Evolutionary conservation across 1,140 invertebrate species (phyloP), one percentile per base, ranked within the genome.

Genomic region (Heliothis subflexa): DNA sequence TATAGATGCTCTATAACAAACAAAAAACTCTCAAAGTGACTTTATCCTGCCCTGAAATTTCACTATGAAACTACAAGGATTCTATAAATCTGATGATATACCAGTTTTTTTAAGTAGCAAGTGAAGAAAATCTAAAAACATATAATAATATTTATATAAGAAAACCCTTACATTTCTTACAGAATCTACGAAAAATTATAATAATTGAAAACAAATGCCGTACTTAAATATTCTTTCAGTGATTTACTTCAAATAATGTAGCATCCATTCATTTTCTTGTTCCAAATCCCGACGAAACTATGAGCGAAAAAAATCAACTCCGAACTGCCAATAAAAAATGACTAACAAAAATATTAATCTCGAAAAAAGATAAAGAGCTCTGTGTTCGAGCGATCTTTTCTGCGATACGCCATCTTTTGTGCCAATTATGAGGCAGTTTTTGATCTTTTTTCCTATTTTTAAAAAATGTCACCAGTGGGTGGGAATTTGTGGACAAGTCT

Each of bases 401-500:
- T 90, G 87, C 89, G 89, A 92, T 93, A 89, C 83, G 84, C 85
- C 80, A 87, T 91, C 92, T 94, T 91, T 91, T 94, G 91, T 93
- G 92, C 92, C 92, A 94, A 94, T 94, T 93, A 93, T 91, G 81
- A 88, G 85, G 83, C 80, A 79, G 79, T 89, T 89, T 88, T 85
- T 78, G 73, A 81, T 81, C 80, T 88, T 87, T 89, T 88, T 74
- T 50, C 62, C 70, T 75, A 79, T 83, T 87, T 88, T 85, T 86
- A 54, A 81, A 84, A 74, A 78, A 59, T 86, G 83, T 86, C 85
- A 88, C 80, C 78, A 80, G 85, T 89, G 88, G 89, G 87, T 89
- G 90, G 88, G 89, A 91, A 91, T 85, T 88, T 85, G 78, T 85
- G 82, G 83, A 85, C 75, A 81, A 71, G 57, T 79, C 55, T 74